phyloP scores from a whole-genome alignment of 64 coral and sea anemone species.

The Trachythela sp. region DNA sequence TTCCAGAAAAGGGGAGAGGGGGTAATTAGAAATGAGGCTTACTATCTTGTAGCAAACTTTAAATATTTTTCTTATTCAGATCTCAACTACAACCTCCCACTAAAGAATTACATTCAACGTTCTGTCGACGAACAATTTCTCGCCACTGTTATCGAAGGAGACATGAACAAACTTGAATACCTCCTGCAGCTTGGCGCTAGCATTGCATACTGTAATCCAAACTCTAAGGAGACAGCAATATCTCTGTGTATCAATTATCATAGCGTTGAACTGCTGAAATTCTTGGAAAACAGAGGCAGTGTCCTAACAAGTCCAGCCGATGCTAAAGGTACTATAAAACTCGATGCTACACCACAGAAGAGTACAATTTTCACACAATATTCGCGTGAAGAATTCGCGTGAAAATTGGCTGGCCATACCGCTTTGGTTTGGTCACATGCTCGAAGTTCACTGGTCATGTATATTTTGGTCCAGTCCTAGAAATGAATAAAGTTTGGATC shows the following conservation, averaged over 20 bases:
- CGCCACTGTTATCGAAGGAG: not conserved
- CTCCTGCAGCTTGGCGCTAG: not conserved
- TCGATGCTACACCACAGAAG: too few species aligned
- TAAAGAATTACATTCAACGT: conserved; percentile 1
- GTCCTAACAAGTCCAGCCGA: not conserved
- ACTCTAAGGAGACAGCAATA: not conserved
- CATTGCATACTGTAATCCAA: not conserved
- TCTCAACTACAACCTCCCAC: conserved; percentile 1
- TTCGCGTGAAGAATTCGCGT: too few species aligned
- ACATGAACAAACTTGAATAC: not conserved
- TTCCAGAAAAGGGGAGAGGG: too few species aligned
- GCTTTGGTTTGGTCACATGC: too few species aligned
- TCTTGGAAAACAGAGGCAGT: not conserved
- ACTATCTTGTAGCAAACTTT: too few species aligned
- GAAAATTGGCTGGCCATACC: too few species aligned
- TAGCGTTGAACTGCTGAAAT: not conserved
- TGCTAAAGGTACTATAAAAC: not conserved
- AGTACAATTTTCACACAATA: too few species aligned
- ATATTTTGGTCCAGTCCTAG: too few species aligned
- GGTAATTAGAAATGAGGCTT: too few species aligned
- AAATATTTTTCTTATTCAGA: not conserved
- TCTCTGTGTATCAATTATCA: conserved; percentile 26
- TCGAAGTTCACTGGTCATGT: too few species aligned
- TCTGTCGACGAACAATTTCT: conserved; percentile 23
- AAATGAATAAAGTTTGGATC: too few species aligned